phyloP scores from a whole-genome alignment of 2,113 vertebrate genomes.

The Dicerorhinus sumatrensis region DNA sequence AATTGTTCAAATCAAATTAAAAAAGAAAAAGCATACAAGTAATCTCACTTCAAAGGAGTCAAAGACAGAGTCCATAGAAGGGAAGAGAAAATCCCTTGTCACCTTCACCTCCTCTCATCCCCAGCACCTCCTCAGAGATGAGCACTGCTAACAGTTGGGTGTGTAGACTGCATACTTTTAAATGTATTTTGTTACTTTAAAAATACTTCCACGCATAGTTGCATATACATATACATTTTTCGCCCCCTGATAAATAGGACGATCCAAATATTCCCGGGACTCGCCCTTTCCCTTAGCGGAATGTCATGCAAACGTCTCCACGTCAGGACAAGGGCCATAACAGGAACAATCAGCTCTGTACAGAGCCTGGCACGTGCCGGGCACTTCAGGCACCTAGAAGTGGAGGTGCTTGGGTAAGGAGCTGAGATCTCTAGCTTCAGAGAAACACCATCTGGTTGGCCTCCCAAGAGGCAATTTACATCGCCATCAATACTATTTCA shows the following conservation, averaged over 20 bases:
- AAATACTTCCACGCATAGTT: neutral
- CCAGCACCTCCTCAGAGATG: neutral
- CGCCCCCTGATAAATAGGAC: neutral
- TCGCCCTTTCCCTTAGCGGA: neutral
- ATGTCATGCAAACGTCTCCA: neutral
- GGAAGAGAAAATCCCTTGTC: neutral
- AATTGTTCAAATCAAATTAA: neutral
- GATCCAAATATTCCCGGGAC: neutral
- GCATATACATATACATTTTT: neutral
- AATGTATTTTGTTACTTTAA: neutral
- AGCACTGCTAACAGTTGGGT: neutral
- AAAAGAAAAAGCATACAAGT: neutral
- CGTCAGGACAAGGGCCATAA: no score
- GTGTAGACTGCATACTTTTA: neutral
- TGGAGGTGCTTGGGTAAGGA: neutral
- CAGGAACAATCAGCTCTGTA: neutral
- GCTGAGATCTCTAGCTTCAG: neutral
- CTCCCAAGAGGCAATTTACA: neutral
- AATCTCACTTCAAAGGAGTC: neutral
- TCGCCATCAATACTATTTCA: neutral
- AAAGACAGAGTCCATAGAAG: neutral
- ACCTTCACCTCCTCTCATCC: neutral
- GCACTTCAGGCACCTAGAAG: neutral
- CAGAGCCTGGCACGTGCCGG: accelerated
- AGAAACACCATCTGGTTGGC: neutral